These are phyloP conservation scores for Ondatra zibethicus DNA, from an alignment of 2,113 vertebrate species.

Conservation along the genomic window DNA sequence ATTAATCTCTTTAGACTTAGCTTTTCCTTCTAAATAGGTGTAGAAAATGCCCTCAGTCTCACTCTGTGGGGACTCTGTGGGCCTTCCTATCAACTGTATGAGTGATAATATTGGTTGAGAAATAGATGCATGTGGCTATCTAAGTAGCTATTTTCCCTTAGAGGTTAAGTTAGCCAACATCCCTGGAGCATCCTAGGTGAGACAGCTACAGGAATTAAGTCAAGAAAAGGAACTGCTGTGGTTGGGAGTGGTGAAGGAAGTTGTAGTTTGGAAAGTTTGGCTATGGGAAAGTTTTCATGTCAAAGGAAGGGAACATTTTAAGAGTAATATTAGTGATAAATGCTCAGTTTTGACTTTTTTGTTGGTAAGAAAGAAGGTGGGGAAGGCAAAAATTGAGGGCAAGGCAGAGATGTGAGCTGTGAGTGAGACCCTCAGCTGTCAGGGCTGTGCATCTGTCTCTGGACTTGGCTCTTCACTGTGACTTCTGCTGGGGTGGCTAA, in stretches of 20 bases:
- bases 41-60: not conserved
- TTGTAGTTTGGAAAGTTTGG: not conserved
- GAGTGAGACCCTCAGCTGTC: not conserved
- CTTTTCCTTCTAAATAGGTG: slow-evolving; percentile 44
- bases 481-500: not conserved
- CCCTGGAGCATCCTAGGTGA: not conserved
- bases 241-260: not conserved
- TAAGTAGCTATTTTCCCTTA: not conserved
- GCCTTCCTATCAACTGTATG: not conserved
- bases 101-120: slow-evolving; percentile 34
- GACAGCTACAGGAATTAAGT: not conserved
- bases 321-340: not conserved
- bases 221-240: not conserved
- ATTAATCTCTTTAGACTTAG: not conserved
- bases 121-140: not conserved
- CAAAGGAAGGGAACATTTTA: not conserved
- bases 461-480: not conserved
- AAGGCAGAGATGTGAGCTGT: not conserved
- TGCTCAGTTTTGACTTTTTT: not conserved
- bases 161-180: not conserved
- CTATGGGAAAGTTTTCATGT: not conserved
- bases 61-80: not conserved
- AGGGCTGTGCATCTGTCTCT: not conserved
- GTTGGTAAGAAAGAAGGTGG: not conserved
- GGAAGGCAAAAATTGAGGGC: not conserved